Evolutionary conservation across 64 coral and sea anemone genomes (phyloP), one percentile per base, ranked within the genome.

Genomic region (Dendrophyllia cribrosa): DNA sequence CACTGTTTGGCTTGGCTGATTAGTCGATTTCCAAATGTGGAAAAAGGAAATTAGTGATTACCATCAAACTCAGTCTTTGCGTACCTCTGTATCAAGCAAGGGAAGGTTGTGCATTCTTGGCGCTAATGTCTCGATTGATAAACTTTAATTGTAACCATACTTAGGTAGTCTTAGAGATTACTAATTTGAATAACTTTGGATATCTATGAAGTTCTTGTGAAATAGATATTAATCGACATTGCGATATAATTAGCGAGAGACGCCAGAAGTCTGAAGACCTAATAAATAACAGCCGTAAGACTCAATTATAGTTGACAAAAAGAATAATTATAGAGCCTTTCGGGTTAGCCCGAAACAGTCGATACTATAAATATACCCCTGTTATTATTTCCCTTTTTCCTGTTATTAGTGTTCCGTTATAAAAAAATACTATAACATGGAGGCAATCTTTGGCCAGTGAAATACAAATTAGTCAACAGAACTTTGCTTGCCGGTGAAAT

Each of bases 121-220:
- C 63, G 61, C 77, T 79, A 82, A 80, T 93, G 91, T 88, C 82
- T 68, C 51, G 34, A 52, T 76, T 75, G 95, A 97, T 97, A 97
- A 97, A 94, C 83, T 52, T 49, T 82, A 87, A 93, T 90, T 93
- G 81, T 88, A 78, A 88, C 92, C 88, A 86, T 86, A 83, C 92
- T 87, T 50, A 47, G 79, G 68, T 89, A 93, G 89, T 91, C 74
- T 94, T 44, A 88, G 81, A 97, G 95, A 97, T 97, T 88, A 89
- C 92, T 97, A 94, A 94, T 94, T 97, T 70, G 83, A 92, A 89
- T 97, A 85, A 77, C 87, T 93, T 90, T 88, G 92, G 78, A 97
- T 94, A 97, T 97, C 91, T 97, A 77, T 80, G 70, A 87, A 82
- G 79, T 83, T 89, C 69, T 76, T 51, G 71, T 91, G 83, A 93